These are phyloP conservation scores for Stenodera caucasica DNA, from an alignment of 2,888 invertebrate species.

Conservation along the genomic window DNA sequence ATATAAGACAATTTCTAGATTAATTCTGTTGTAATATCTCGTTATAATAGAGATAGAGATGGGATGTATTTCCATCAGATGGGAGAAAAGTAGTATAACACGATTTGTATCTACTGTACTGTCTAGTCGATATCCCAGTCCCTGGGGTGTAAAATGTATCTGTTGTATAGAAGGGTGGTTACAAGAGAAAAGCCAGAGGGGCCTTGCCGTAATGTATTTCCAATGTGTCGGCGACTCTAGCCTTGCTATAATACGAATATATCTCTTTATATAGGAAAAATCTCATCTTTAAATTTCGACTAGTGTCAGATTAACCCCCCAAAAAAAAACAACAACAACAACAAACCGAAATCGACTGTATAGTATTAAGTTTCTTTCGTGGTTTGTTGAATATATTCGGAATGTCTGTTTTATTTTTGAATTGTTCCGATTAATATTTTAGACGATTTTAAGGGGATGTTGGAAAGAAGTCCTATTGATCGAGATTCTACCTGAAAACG, in stretches of 20 bases:
- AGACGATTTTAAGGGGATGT: not conserved
- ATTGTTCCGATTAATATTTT: not conserved
- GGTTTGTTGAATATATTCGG: not conserved
- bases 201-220: slow-evolving; percentile 48
- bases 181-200: slow-evolving; percentile 32
- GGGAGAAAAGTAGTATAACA: slow-evolving; percentile 30
- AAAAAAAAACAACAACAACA: not conserved
- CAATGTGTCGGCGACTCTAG: slow-evolving; percentile 40
- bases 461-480: not conserved
- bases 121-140: slow-evolving; percentile 43
- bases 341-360: not conserved
- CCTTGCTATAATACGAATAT: slow-evolving; percentile 6
- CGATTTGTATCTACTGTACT: slow-evolving; percentile 43
- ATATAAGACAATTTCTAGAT: not conserved
- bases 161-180: slow-evolving; percentile 37
- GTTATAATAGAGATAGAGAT: not conserved
- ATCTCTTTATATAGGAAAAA: not conserved
- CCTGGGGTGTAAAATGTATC: slow-evolving; percentile 44
- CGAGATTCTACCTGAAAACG: slow-evolving; percentile 19
- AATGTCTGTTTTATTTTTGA: not conserved
- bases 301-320: not conserved
- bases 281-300: slow-evolving; percentile 5
- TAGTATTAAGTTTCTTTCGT: not conserved
- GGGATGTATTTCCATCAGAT: slow-evolving; percentile 16
- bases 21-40: not conserved